A percentile compares a stretch with the other conserved stretches of the same genome.
Evolutionary conservation across 1,140 invertebrate species (phyloP).

Genomic region (Hydropsyche tenuis): DNA sequence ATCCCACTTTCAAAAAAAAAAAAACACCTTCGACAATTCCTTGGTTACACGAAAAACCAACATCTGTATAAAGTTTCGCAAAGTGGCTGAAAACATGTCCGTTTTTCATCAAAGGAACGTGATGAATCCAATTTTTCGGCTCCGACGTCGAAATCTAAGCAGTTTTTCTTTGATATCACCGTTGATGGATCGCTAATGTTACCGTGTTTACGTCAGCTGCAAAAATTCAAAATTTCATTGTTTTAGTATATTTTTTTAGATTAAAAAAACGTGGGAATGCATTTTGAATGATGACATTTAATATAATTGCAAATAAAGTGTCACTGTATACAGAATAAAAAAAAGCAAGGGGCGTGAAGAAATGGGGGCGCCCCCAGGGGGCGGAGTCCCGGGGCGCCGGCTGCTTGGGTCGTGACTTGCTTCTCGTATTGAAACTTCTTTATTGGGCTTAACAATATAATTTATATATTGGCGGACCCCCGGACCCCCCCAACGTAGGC

Average conservation of each 20-base stretch:
- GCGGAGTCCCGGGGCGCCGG: constrained; percentile 40
- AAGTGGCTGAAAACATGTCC: too few relatives aligned
- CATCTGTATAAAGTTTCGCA: too few relatives aligned
- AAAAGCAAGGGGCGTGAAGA: not conserved
- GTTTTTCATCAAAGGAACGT: too few relatives aligned
- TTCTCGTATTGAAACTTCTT: constrained; percentile 48
- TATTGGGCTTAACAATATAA: constrained; percentile 50
- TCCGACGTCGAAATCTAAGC: too few relatives aligned
- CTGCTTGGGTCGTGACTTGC: constrained; percentile 47
- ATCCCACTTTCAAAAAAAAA: constrained; percentile 13
- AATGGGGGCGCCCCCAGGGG: not conserved
- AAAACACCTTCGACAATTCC: too few relatives aligned
- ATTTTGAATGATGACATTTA: constrained; percentile 14
- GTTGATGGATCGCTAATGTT: too few relatives aligned
- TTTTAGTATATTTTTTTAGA: too few relatives aligned
- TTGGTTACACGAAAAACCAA: too few relatives aligned
- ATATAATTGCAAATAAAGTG: constrained; percentile 30
- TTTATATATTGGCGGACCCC: constrained; percentile 39
- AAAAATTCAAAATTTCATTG: too few relatives aligned
- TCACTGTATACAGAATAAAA: not conserved
- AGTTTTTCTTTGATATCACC: too few relatives aligned
- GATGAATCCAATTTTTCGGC: too few relatives aligned
- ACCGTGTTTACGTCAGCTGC: too few relatives aligned
- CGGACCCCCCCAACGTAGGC: not conserved
- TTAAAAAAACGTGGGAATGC: not conserved